These are phyloP conservation scores for Timandra comae DNA, from an alignment of 2,888 invertebrate genomes.

Conservation along the genomic window DNA sequence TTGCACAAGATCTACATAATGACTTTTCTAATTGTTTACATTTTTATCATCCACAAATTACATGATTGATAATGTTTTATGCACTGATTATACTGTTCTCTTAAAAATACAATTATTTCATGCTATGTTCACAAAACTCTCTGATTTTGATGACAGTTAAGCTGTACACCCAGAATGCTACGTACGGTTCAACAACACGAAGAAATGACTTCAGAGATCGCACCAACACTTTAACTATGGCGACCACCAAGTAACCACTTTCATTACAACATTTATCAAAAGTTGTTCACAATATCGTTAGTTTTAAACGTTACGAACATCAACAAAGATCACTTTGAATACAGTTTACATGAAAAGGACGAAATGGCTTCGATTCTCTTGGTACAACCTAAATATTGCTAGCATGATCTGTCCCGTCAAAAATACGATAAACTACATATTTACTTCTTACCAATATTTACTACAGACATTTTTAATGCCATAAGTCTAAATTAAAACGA, in stretches of 20 bases:
- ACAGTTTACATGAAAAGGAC: conserved; percentile 49
- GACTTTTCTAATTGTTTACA: no score
- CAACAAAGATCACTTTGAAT: conserved; percentile 34
- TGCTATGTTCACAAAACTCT: no score
- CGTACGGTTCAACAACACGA: conserved; percentile 47
- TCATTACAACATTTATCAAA: conserved; percentile 30
- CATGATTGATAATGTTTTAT: no score
- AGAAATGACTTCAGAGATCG: conserved; percentile 58
- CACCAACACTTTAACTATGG: conserved; percentile 62
- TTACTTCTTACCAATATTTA: conserved; percentile 63
- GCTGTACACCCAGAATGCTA: conserved; percentile 55
- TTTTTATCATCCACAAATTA: no score
- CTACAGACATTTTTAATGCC: conserved; percentile 68
- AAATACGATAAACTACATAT: conserved; percentile 26
- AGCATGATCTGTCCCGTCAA: conserved; percentile 32
- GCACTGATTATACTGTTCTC: no score
- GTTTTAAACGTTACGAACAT: conserved; percentile 23
- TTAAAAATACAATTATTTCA: no score
- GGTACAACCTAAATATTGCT: conserved; percentile 64
- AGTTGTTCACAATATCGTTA: conserved; percentile 26
- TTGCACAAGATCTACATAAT: no score
- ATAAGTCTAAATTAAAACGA: conserved; percentile 46
- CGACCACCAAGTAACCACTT: conserved; percentile 50
- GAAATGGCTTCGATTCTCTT: conserved; percentile 72
- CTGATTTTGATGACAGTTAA: conserved; percentile 64